Base-by-base conservation (phyloP, 1,140 invertebrate genomes). In the Drosophila malerkotliana region DNA sequence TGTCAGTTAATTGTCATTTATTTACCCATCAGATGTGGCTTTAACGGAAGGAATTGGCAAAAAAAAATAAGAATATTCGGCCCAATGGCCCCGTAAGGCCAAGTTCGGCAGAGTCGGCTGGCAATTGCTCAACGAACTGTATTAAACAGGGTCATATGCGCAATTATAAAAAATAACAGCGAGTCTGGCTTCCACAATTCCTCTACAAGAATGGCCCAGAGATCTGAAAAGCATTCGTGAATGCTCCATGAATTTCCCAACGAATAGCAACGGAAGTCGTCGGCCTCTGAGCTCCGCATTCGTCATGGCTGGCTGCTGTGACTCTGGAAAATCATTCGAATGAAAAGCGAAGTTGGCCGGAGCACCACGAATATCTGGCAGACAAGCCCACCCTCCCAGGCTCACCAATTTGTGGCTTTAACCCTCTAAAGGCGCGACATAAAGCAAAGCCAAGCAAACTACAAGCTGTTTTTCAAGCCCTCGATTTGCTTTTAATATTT, bases 111-210 rank as follows among this genome's bases (percentile, higher is more conserved):
- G 52, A 52, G 73, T 34, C 44, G 28, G 62, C 51, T 68, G 59
- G 56, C 26, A 68, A 82, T 87, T 87, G 82, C 73, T 63, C 82
- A 78, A 61, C 75, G 82, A 87, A 87, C 82, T 87, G 82, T 87
- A 87, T 76, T 87, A 87, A 87, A 79, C 82, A 81, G 82, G 82
- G 82, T 87, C 82, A 87, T 87, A 81, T 87, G 82, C 82, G 69
- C 82, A 87, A 87, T 87, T 87, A 87, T 87, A 87, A 69, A 87
- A 78, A 85, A 81, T 81, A 85, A 77, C 73, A 66, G 51, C 47
- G 59, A 57, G 14, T 60, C 44, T 48, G 44, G 56, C 44, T 48
- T 37, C 30, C 30, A 8, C n/a, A 48, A 49, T 49, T 45, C 44
- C 44, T 34, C 21, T 15, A 75, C 58, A 77, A 69, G 68, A 66